phyloP scores from a whole-genome alignment of 2,797 vertebrate genomes.

The Helarctos malayanus region DNA sequence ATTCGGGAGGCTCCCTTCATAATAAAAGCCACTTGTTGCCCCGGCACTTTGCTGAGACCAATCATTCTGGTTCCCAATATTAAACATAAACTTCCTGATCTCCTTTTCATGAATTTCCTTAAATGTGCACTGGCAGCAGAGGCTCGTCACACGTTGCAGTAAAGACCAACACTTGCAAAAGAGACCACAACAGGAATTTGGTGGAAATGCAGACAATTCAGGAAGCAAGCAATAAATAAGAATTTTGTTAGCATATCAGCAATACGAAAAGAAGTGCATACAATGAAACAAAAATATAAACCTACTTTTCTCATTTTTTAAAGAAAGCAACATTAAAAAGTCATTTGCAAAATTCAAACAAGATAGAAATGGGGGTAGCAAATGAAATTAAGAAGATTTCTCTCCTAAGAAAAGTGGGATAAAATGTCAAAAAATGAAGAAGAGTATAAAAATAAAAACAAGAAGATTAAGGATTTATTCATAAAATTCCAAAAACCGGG shows the following conservation, averaged over 20 bases:
- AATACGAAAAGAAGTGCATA: background rate
- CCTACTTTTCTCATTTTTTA: background rate
- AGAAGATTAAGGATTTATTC: background rate
- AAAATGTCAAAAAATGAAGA: background rate
- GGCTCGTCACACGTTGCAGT: background rate
- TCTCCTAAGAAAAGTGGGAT: background rate
- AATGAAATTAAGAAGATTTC: background rate
- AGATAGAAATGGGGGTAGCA: background rate
- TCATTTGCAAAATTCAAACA: background rate
- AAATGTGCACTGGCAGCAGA: background rate
- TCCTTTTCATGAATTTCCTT: background rate
- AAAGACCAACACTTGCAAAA: background rate
- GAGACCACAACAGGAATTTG: background rate
- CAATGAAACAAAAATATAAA: background rate
- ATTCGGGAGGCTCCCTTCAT: background rate
- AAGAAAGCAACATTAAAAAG: background rate
- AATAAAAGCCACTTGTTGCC: background rate
- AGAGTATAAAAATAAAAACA: background rate
- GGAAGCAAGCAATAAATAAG: background rate
- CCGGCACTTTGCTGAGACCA: background rate
- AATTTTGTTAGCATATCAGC: background rate
- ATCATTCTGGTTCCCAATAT: background rate
- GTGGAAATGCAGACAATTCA: background rate
- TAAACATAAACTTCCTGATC: background rate
- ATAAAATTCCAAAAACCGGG: background rate